Evolutionary conservation across 2,113 vertebrate species (phyloP).

Genomic region (Eolophus roseicapilla): DNA sequence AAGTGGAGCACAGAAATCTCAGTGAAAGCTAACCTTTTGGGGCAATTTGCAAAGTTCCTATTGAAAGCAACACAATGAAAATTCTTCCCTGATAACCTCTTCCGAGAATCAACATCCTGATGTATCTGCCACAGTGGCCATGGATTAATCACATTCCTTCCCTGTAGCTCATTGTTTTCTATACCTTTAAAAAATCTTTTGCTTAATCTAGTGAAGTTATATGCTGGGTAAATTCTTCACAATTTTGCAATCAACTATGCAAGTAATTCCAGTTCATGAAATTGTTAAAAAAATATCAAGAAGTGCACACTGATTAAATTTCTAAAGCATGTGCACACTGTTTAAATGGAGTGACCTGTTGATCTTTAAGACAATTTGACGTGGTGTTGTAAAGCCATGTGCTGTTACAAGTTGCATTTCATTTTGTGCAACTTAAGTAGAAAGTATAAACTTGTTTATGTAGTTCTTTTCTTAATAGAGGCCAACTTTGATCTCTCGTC

Average conservation of each 20-base stretch:
- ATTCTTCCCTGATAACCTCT: background rate
- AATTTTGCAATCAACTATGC: background rate
- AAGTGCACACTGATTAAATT: background rate
- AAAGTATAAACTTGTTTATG: background rate
- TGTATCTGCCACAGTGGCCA: background rate
- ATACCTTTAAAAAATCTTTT: background rate
- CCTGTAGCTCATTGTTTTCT: background rate
- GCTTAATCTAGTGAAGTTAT: background rate
- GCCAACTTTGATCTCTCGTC: background rate
- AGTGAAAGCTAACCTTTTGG: background rate
- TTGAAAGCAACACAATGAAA: background rate
- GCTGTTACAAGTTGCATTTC: background rate
- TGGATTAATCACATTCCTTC: background rate
- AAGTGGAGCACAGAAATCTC: background rate
- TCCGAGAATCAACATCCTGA: background rate
- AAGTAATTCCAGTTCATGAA: background rate
- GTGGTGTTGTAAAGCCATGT: background rate
- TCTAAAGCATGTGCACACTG: background rate
- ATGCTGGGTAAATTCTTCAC: background rate
- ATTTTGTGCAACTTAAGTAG: background rate
- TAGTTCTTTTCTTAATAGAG: background rate
- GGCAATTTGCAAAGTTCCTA: background rate
- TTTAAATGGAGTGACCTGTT: background rate
- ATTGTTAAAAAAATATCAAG: background rate
- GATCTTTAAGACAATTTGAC: background rate